Percentiles rank a stretch among this genome's conserved stretches.
Evolutionary conservation across 2,888 invertebrate genomes (phyloP).

Genomic region (Selenia dentaria): DNA sequence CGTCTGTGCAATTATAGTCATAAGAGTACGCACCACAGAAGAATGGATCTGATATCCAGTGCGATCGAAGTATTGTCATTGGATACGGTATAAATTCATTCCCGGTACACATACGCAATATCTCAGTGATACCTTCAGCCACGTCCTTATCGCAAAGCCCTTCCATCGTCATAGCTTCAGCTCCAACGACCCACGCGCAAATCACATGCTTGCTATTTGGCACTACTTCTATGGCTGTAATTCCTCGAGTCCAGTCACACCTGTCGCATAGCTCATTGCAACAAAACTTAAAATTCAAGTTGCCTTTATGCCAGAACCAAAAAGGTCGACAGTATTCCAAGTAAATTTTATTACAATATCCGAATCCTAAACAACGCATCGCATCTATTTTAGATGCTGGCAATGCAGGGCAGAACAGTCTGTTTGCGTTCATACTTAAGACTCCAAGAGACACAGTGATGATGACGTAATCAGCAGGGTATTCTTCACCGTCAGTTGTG

Average conservation of each 20-base stretch:
- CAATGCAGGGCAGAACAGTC: slow-evolving; percentile 88
- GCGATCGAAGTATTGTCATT: slow-evolving; percentile 86
- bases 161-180: slow-evolving; percentile 87
- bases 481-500: slow-evolving; percentile 88
- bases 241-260: slow-evolving; percentile 89
- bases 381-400: slow-evolving; percentile 89
- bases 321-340: slow-evolving; percentile 90
- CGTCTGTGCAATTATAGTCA: slow-evolving; percentile 66
- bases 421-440: slow-evolving; percentile 85
- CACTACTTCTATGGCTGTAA: slow-evolving; percentile 88
- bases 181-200: slow-evolving; percentile 88
- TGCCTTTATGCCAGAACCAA: slow-evolving; percentile 88
- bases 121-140: slow-evolving; percentile 85
- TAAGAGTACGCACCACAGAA: slow-evolving; percentile 89
- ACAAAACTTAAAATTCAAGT: slow-evolving; percentile 86
- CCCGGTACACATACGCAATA: slow-evolving; percentile 85
- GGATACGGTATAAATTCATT: slow-evolving; percentile 88
- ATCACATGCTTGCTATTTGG: slow-evolving; percentile 89
- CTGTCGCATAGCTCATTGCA: slow-evolving; percentile 78
- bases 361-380: slow-evolving; percentile 88
- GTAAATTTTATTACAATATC: slow-evolving; percentile 91
- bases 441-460: slow-evolving; percentile 91
- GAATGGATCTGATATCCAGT: slow-evolving; percentile 90
- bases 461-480: slow-evolving; percentile 91
- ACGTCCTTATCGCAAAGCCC: slow-evolving; percentile 87